Conservation (phyloP, 2,113 vertebrate genomes). For the Brachirus orientalis region DNA sequence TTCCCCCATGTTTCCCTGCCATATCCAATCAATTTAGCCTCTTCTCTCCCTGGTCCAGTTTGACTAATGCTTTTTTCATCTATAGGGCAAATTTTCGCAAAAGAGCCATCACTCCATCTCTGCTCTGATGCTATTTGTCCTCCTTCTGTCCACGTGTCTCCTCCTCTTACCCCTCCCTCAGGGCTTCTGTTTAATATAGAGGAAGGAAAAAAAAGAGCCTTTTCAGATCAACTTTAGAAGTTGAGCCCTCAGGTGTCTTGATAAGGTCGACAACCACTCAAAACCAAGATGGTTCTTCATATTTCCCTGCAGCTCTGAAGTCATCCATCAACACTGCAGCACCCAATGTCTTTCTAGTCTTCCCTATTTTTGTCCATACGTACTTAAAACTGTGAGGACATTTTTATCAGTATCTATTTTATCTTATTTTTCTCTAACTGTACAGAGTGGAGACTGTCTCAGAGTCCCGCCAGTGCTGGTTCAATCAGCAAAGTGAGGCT, state of each 20-base stretch:
- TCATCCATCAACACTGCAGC: conserved; percentile 6
- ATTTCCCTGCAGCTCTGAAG: background rate
- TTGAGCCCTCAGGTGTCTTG: conserved; percentile 25
- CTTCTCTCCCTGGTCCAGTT: conserved; percentile 30
- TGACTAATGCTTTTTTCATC: conserved; percentile 67
- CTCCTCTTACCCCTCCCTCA: conserved; percentile 4
- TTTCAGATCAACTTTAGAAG: conserved; percentile 35
- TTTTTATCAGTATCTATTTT: conserved; percentile 7
- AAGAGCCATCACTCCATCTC: conserved; percentile 29
- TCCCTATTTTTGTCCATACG: background rate
- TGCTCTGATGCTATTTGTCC: conserved; percentile 30
- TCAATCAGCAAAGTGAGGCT: conserved; percentile 3
- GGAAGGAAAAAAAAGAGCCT: background rate
- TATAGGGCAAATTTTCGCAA: conserved; percentile 58
- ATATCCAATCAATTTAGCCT: conserved; percentile 61
- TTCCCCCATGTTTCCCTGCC: conserved; percentile 29
- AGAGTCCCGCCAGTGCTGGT: background rate
- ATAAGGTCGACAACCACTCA: conserved; percentile 45
- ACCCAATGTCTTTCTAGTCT: background rate
- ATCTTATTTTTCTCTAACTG: background rate
- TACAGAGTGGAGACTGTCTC: too few relatives aligned
- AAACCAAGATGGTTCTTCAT: conserved; percentile 17
- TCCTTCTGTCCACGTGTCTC: conserved; percentile 24
- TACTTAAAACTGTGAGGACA: background rate
- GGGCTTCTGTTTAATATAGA: conserved; percentile 36